Percentiles rank a stretch among this genome's conserved stretches.
These are phyloP conservation scores for Formicarius rufipectus DNA, from an alignment of 2,113 vertebrate genomes.

Conservation along the genomic window DNA sequence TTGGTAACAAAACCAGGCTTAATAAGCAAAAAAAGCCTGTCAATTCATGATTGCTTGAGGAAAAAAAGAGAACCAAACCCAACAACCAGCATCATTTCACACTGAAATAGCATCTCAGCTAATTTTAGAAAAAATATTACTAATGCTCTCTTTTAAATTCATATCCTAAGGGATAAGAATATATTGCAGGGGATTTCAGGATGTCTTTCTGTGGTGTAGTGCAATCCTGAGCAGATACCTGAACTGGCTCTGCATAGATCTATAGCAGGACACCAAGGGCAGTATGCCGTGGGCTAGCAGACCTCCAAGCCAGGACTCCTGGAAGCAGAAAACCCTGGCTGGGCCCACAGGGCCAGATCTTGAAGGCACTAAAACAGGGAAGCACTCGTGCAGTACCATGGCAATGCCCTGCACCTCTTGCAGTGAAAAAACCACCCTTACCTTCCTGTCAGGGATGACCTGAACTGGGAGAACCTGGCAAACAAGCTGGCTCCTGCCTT, in stretches of 20 bases:
- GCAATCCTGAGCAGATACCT: neutral
- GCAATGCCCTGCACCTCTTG: neutral
- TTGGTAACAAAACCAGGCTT: neutral
- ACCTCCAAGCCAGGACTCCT: fast-evolving
- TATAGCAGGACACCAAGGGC: neutral
- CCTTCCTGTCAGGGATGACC: neutral
- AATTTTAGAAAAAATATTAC: constrained; percentile 81
- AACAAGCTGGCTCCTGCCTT: neutral
- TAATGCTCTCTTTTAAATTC: constrained; percentile 72
- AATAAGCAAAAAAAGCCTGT: constrained; percentile 21
- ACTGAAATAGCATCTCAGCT: constrained; percentile 70
- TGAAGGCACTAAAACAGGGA: neutral
- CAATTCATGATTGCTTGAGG: neutral
- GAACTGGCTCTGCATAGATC: neutral
- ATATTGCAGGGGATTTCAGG: neutral
- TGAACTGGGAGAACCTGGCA: neutral
- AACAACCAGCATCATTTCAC: constrained; percentile 59
- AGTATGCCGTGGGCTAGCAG: neutral
- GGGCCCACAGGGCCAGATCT: no score
- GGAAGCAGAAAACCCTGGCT: neutral
- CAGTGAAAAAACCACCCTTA: neutral
- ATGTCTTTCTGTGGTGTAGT: neutral
- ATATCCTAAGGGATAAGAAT: neutral
- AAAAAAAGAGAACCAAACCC: neutral
- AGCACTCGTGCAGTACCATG: fast-evolving